phyloP scores from a whole-genome alignment of 2,113 vertebrate genomes.

The Ameiurus melas region DNA sequence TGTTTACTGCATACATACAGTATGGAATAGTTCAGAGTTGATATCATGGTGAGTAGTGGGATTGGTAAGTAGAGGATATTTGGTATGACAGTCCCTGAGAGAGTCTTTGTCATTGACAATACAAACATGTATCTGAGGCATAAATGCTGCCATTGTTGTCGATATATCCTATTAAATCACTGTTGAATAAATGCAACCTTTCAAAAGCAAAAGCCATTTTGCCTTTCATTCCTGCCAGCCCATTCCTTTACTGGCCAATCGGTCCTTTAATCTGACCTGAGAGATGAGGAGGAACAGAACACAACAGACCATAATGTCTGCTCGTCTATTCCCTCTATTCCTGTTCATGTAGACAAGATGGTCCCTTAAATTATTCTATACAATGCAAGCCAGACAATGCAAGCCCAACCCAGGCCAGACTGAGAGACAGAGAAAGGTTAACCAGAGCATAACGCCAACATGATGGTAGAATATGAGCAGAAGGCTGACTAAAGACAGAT shows the following conservation, averaged over 20 bases:
- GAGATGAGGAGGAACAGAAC: constrained; percentile 42
- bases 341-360: constrained; percentile 1
- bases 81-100: background rate
- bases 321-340: constrained; percentile 16
- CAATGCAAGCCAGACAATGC: background rate
- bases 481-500: background rate
- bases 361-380: background rate
- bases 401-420: background rate
- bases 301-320: constrained; percentile 10
- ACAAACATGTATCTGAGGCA: background rate
- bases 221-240: constrained; percentile 17
- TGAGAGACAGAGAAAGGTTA: background rate
- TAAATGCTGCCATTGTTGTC: background rate
- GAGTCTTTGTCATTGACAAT: background rate
- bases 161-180: background rate
- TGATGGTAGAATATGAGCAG: background rate
- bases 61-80: background rate
- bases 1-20: background rate
- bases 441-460: background rate
- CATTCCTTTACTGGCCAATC: constrained; percentile 4
- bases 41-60: background rate
- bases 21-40: background rate
- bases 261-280: constrained; percentile 23
- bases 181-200: constrained; percentile 1
- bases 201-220: constrained; percentile 18